phyloP scores from a whole-genome alignment of 2,797 vertebrate genomes.

The Crotalus adamanteus region DNA sequence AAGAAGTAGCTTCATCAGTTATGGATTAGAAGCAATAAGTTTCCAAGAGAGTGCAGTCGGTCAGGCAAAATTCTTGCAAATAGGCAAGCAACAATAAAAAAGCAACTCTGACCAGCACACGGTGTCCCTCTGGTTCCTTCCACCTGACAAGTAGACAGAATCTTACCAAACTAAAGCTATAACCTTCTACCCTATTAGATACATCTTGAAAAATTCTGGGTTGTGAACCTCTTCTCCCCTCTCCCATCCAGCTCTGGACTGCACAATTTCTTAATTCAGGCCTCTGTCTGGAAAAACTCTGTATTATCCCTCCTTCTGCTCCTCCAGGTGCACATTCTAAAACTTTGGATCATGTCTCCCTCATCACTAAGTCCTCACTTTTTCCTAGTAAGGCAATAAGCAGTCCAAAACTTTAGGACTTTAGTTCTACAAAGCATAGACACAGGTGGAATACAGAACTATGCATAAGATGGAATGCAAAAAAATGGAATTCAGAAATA shows the following conservation, averaged over 20 bases:
- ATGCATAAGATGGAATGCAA: background rate
- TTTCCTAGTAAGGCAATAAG: background rate
- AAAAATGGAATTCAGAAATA: background rate
- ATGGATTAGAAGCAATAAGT: too few species aligned
- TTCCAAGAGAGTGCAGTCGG: background rate
- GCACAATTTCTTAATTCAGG: background rate
- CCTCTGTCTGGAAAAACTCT: background rate
- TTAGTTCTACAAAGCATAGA: background rate
- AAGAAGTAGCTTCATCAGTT: too few species aligned
- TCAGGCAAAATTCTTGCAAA: background rate
- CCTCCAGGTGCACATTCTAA: background rate
- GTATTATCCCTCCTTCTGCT: background rate
- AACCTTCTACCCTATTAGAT: background rate
- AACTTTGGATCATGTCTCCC: background rate
- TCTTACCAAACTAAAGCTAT: background rate
- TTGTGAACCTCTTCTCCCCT: background rate
- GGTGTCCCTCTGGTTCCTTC: background rate
- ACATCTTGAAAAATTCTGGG: background rate
- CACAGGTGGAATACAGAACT: background rate
- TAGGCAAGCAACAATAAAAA: background rate
- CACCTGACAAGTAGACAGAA: background rate
- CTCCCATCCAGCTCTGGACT: background rate
- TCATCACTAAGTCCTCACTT: background rate
- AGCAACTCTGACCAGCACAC: background rate
- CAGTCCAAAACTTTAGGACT: background rate